A percentile compares a stretch with the other conserved stretches of the same genome.
These are phyloP conservation scores for Oncopodura yosiiana DNA, from an alignment of 1,140 invertebrate species.

Conservation along the genomic window DNA sequence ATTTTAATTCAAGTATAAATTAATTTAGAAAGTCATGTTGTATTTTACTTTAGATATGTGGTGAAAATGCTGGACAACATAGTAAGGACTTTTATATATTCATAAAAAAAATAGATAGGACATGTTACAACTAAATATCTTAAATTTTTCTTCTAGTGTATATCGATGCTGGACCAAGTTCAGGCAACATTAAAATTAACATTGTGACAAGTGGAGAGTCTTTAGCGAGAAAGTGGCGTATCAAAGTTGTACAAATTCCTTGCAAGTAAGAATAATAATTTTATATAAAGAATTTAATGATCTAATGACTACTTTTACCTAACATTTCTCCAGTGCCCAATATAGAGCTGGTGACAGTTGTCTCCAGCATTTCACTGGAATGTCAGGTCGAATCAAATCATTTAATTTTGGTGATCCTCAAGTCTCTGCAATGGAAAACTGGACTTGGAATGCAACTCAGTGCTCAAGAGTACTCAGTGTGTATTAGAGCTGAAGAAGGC, in stretches of 20 bases:
- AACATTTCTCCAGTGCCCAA: no score
- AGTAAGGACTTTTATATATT: constrained; percentile 34
- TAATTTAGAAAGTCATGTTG: no score
- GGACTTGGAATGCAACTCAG: constrained; percentile 34
- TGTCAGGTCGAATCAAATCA: constrained; percentile 34
- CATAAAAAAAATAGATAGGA: no score
- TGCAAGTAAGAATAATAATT: no score
- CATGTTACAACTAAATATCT: neutral
- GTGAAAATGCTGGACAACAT: constrained; percentile 37
- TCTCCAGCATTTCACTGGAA: constrained; percentile 36
- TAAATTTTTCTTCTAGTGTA: constrained; percentile 28
- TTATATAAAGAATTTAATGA: no score
- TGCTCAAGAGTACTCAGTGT: constrained; percentile 36
- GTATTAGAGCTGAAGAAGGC: constrained; percentile 35
- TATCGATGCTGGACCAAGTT: constrained; percentile 38
- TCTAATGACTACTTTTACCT: no score
- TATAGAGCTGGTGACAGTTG: constrained; percentile 56
- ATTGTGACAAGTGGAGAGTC: constrained; percentile 34
- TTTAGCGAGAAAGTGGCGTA: constrained; percentile 33
- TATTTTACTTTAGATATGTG: no score
- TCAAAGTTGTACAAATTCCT: constrained; percentile 46
- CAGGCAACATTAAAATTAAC: constrained; percentile 48
- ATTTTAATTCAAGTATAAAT: no score
- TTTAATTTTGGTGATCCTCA: constrained; percentile 39
- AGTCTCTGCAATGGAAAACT: constrained; percentile 10